These are phyloP conservation scores for Heteromormyrus szaboi DNA, from an alignment of 2,797 vertebrate species.

Conservation along the genomic window DNA sequence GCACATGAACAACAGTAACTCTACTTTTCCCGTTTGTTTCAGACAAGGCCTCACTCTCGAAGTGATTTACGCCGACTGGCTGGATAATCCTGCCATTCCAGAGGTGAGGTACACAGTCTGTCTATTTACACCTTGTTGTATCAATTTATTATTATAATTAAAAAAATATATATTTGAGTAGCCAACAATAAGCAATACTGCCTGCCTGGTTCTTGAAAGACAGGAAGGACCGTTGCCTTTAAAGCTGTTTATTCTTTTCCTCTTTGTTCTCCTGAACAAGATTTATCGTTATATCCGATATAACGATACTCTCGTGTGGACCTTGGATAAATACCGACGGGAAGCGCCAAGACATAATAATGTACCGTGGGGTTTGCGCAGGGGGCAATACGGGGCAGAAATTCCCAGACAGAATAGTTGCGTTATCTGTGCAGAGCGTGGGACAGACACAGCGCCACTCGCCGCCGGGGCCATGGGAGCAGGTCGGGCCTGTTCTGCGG, in stretches of 20 bases:
- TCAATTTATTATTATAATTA: background rate
- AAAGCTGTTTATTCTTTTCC: background rate
- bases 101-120: constrained; percentile 60
- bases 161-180: background rate
- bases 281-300: background rate
- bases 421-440: background rate
- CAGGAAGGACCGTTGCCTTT: background rate
- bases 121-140: background rate
- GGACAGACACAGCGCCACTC: background rate
- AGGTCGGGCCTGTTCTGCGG: background rate
- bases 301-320: background rate
- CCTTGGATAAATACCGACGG: background rate
- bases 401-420: constrained; percentile 1
- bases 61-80: constrained; percentile 80
- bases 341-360: background rate
- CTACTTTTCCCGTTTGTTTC: constrained; percentile 48
- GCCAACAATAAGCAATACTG: background rate
- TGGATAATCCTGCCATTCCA: constrained; percentile 84
- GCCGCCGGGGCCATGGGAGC: background rate
- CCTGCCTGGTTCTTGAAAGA: background rate
- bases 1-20: constrained; percentile 43
- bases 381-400: too few species aligned
- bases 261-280: background rate
- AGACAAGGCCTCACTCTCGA: constrained; percentile 75
- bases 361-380: too few species aligned